Conservation (phyloP, 2,797 vertebrate genomes). For the Orientallactaga sibirica region DNA sequence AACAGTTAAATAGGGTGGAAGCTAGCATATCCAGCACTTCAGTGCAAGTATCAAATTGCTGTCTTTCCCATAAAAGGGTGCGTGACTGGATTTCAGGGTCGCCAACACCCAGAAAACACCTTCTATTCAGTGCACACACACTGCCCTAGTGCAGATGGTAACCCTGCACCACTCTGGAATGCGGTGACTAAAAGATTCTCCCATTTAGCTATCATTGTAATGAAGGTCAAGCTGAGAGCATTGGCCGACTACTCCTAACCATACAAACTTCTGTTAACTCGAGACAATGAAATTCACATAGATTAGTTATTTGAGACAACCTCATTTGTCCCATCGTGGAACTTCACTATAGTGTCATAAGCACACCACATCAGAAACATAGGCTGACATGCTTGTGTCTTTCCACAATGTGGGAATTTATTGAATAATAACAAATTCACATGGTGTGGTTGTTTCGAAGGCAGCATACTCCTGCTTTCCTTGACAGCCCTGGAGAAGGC, state of each 20-base stretch:
- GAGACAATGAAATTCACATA: background rate
- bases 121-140: background rate
- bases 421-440: too few relatives aligned
- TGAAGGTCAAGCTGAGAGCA: constrained; percentile 31
- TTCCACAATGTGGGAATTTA: too few relatives aligned
- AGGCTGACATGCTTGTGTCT: too few relatives aligned
- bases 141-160: background rate
- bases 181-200: background rate
- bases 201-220: background rate
- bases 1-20: background rate
- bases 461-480: background rate
- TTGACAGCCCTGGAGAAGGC: background rate
- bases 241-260: background rate
- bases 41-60: background rate
- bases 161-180: background rate
- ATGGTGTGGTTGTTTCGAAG: too few relatives aligned
- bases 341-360: background rate
- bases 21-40: background rate
- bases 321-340: background rate
- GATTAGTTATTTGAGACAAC: background rate
- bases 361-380: background rate
- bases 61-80: background rate
- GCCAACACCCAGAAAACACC: background rate
- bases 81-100: background rate
- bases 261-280: constrained; percentile 18